Evolutionary conservation across 2,113 vertebrate genomes (phyloP), one percentile per base, ranked within the genome.

Genomic region (Sinocyclocheilus rhinocerous): DNA sequence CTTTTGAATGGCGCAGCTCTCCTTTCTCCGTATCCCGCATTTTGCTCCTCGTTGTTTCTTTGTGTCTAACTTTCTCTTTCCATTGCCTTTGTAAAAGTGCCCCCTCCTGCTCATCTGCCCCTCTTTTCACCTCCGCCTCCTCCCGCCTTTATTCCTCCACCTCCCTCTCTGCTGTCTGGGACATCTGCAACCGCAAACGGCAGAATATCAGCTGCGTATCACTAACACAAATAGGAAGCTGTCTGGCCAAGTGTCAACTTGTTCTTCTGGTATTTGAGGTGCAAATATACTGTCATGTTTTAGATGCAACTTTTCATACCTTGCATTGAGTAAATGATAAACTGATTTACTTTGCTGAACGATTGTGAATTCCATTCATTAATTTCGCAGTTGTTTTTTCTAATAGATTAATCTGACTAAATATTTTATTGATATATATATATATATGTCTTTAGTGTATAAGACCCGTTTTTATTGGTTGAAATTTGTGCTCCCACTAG

Each of bases 41-140:
- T 95, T 94, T 93, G 92, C 91, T 92, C 87, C 88, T 89, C 90
- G 84, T 92, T 94, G 92, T 91, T 94, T 94, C 94, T 95, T 95
- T 95, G 94, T 95, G 93, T 87, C 87, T 81, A 89, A 89, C 91
- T 92, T 91, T 93, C 87, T 85, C 73, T 87, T 92, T 90, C 69
- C 80, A 91, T 87, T 67, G 88, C 92, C 91, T 95, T 95, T 94
- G 94, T 94, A 90, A 91, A 81, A 78, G 87, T 90, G 52, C 63
- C 93, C 93, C 94, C 92, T 93, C 94, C 93, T 93, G 94, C 92
- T 95, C 92, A 91, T 93, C 90, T 91, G 91, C 89, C 92, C 91
- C 88, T 87, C 55, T 90, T 92, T 90, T 90, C 90, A 93, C 91
- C 91, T 91, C 90, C 90, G 75, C 89, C 88, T 89, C 84, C 88